These are phyloP conservation scores for Tolmerus cingulatus DNA, from an alignment of 2,888 invertebrate species.

Conservation along the genomic window DNA sequence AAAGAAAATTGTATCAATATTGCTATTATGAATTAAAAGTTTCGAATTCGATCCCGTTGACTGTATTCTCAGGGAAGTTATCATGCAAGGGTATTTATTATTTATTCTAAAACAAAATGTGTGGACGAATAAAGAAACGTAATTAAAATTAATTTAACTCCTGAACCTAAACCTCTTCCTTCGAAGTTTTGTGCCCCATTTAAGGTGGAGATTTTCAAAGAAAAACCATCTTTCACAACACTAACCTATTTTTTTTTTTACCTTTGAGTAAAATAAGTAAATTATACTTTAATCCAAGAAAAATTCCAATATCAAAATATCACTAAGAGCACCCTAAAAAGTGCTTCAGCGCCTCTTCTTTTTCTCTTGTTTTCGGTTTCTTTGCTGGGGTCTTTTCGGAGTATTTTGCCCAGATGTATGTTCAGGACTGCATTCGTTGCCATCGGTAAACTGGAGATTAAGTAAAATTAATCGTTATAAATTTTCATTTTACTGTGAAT, in stretches of 20 bases:
- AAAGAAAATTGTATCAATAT: background rate
- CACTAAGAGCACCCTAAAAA: background rate
- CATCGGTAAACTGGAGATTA: background rate
- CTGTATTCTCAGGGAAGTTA: background rate
- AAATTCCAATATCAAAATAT: background rate
- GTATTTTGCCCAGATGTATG: slow-evolving; percentile 67
- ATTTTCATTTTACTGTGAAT: background rate
- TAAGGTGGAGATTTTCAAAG: too few species aligned
- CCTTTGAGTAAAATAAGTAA: background rate
- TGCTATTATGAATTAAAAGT: background rate
- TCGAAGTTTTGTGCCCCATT: too few species aligned
- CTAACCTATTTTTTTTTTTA: background rate
- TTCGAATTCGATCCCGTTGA: background rate
- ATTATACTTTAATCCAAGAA: background rate
- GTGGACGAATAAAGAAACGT: background rate
- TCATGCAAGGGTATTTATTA: background rate
- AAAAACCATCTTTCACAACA: too few species aligned
- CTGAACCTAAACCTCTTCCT: too few species aligned
- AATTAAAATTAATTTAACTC: too few species aligned
- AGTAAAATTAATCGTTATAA: background rate
- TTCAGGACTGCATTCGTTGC: background rate
- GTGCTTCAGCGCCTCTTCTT: slow-evolving; percentile 66
- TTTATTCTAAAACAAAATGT: too few species aligned
- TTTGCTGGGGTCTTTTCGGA: slow-evolving; percentile 67
- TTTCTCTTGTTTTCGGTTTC: slow-evolving; percentile 68